Base-by-base conservation (phyloP, 2,888 invertebrate genomes). In the Trissolcus brochymenae region DNA sequence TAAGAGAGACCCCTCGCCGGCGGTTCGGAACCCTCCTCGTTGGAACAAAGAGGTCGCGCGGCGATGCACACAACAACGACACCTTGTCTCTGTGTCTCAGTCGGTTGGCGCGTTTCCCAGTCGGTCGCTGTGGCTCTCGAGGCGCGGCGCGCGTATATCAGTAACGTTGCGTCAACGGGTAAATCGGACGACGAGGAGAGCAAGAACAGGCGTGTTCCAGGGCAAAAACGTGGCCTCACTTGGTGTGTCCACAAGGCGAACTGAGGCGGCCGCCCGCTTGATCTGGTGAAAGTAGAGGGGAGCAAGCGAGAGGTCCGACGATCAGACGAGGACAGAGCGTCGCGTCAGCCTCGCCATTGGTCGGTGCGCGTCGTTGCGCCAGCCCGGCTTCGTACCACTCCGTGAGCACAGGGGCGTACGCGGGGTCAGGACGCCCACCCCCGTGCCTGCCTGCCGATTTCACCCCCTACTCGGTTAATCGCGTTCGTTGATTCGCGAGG, bases 211-310 rank as follows among this genome's bases (percentile, higher is more conserved):
- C 66, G 74, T 67, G 74, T 74, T 61, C 57, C 61, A 17, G 60
- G 49, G 50, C 65, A 57, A 74, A 67, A 73, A 66, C 73, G 73
- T 50, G 66, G 60, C 61, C 61, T 73, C 56, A 61, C 66, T 60
- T 61, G 60, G 51, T 55, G 66, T 66, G 61, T 72, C 72, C 55
- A 65, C 64, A 55, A 76, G 56, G 25, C 55, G 56, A 76, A 70
- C 70, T 70, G 65, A 76, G 40, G 61, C 43, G 64, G 72, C 73
- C 72, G 73, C 76, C 77, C 64, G 76, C 72, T 76, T 17, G 35
- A 13, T 16, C 21, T 43, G n/a, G 65, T 43, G 67, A 65, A 89
- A 89, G 89, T 89, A 89, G 89, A 87, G 88, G 87, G 78, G 78
- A 67, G 21, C 16, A 70, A 75, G 76, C 54, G 79, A 75, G 82